phyloP scores from a whole-genome alignment of 2,113 vertebrate genomes.

The Heptranchias perlo region DNA sequence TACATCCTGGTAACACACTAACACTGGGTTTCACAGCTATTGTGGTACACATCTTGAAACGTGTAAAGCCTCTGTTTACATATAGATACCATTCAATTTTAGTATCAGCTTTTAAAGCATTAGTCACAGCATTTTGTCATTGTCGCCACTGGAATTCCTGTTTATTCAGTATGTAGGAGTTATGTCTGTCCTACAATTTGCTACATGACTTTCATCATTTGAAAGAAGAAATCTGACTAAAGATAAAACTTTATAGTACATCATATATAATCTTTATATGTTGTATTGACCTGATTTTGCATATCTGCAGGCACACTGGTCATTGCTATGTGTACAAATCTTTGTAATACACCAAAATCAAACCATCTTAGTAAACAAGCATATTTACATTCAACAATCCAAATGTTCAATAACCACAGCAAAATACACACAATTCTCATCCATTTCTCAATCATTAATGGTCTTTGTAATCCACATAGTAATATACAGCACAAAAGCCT shows the following conservation, averaged over 20 bases:
- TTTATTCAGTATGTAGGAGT: constrained; percentile 19
- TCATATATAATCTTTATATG: neutral
- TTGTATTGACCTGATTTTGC: neutral
- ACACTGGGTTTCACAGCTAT: constrained; percentile 15
- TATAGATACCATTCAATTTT: constrained; percentile 35
- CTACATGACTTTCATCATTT: neutral
- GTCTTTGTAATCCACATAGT: neutral
- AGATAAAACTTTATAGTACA: neutral
- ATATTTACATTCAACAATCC: constrained; percentile 26
- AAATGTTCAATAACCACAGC: neutral
- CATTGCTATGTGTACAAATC: neutral
- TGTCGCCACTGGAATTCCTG: neutral
- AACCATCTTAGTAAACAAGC: neutral
- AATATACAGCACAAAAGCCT: neutral
- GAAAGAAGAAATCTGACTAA: neutral
- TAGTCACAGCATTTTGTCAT: constrained; percentile 24
- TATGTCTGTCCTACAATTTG: constrained; percentile 13
- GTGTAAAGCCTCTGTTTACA: constrained; percentile 36
- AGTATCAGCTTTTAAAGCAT: constrained; percentile 29
- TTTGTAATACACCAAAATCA: neutral
- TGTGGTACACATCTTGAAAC: constrained; percentile 32
- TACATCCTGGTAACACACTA: constrained; percentile 31
- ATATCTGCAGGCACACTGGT: neutral
- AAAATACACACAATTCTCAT: neutral
- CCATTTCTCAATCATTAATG: neutral